phyloP scores from a whole-genome alignment of 2,888 invertebrate species.

The Caenorhabditis afra region DNA sequence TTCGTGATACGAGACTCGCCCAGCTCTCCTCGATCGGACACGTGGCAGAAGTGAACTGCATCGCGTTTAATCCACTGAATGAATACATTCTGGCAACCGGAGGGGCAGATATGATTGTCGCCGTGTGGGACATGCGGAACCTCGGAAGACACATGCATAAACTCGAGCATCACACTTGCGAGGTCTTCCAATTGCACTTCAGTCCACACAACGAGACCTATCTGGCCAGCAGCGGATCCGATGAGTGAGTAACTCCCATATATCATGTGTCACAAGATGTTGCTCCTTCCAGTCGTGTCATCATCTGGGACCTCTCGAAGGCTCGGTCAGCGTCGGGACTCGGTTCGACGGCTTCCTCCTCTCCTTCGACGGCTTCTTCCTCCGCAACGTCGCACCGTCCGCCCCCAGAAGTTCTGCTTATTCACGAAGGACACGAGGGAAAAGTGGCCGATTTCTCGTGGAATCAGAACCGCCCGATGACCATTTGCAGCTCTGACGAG shows the following conservation, averaged over 20 bases:
- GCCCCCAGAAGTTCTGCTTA: conserved; percentile 84
- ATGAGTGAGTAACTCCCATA: conserved; percentile 85
- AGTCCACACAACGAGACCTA: conserved; percentile 99
- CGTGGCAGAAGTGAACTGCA: conserved; percentile 94
- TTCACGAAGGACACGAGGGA: conserved; percentile 98
- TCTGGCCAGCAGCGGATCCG: conserved; percentile 97
- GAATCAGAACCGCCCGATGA: conserved; percentile 99
- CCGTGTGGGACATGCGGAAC: conserved; percentile 97
- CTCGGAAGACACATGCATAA: conserved; percentile 97
- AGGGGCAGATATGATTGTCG: conserved; percentile 96
- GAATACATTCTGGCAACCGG: conserved; percentile 99
- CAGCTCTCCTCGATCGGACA: conserved; percentile 99
- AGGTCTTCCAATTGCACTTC: conserved; percentile 99
- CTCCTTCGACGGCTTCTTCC: too few species aligned
- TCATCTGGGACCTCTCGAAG: conserved; percentile 98
- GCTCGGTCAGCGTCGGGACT: conserved; percentile 98
- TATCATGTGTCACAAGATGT: neutral
- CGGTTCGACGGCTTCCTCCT: too few species aligned
- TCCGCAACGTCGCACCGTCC: conserved; percentile 87
- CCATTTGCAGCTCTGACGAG: conserved; percentile 98
- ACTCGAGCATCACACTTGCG: conserved; percentile 99
- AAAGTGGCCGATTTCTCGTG: conserved; percentile 99
- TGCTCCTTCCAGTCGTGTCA: conserved; percentile 28
- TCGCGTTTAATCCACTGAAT: conserved; percentile 98
- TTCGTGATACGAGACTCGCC: conserved; percentile 95